These are phyloP conservation scores for Agrotis puta DNA, from an alignment of 2,888 invertebrate genomes.

Conservation along the genomic window DNA sequence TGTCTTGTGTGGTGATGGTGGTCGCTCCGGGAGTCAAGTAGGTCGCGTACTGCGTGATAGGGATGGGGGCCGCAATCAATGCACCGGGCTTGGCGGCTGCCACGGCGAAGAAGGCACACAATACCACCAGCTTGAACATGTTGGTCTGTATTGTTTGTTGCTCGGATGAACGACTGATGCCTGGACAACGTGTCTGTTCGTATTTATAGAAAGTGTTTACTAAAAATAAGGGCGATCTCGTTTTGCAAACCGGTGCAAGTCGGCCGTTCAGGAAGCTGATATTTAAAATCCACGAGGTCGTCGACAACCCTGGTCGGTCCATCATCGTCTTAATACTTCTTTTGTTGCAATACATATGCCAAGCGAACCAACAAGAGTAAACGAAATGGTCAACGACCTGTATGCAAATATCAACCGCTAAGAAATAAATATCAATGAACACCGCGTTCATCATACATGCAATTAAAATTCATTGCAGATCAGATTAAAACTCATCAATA, in stretches of 20 bases:
- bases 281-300: constrained; percentile 83
- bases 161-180: constrained; percentile 83
- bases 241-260: constrained; percentile 85
- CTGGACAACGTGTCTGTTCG: constrained; percentile 65
- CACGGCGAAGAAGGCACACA: constrained; percentile 91
- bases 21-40: constrained; percentile 78
- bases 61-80: constrained; percentile 54
- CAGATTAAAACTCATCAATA: neutral
- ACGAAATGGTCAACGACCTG: constrained; percentile 17
- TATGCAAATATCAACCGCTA: constrained; percentile 22
- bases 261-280: constrained; percentile 83
- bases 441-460: neutral
- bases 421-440: constrained; percentile 20
- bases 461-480: constrained; percentile 10
- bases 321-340: constrained; percentile 72
- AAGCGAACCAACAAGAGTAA: constrained; percentile 49
- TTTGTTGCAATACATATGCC: constrained; percentile 63
- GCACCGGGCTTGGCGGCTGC: constrained; percentile 85
- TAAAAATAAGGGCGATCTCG: constrained; percentile 83
- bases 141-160: constrained; percentile 86
- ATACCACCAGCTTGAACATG: constrained; percentile 90
- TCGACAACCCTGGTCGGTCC: constrained; percentile 76
- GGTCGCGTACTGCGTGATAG: constrained; percentile 69
- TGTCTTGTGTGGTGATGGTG: constrained; percentile 81
- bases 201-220: constrained; percentile 85